A percentile compares a stretch with the other conserved stretches of the same genome.
phyloP scores from a whole-genome alignment of 1,140 invertebrate species.

The Platyura marginata region DNA sequence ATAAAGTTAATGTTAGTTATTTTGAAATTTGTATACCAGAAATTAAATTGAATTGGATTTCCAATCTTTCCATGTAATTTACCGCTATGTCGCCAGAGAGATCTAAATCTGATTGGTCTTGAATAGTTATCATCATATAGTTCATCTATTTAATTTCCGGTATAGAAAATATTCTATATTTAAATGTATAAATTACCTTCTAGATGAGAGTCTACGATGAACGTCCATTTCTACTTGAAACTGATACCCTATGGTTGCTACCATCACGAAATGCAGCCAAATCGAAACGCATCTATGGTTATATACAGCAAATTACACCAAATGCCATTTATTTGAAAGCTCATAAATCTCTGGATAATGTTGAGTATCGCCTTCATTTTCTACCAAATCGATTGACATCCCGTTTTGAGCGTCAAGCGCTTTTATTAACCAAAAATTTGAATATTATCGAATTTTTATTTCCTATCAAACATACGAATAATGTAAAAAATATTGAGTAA shows the following conservation, averaged over 20 bases:
- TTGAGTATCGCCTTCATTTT: neutral
- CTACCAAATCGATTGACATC: neutral
- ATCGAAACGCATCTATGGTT: neutral
- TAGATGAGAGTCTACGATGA: no score
- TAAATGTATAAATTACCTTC: no score
- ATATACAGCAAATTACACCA: neutral
- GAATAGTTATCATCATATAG: no score
- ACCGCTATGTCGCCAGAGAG: no score
- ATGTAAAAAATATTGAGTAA: neutral
- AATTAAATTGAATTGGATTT: no score
- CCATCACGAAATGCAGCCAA: neutral
- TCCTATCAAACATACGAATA: neutral
- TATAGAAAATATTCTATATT: no score
- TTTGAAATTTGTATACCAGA: no score
- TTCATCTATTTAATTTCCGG: no score
- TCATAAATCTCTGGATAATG: neutral
- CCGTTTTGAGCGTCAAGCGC: neutral
- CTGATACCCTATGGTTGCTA: neutral
- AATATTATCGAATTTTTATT: neutral
- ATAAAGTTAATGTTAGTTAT: no score
- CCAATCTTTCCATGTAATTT: no score
- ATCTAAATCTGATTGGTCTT: no score
- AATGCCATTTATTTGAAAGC: neutral
- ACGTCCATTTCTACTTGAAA: neutral
- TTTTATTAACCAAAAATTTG: neutral